Percentiles rank a stretch among this genome's conserved stretches.
Conservation (phyloP, 2,797 vertebrate species). For the Bucorvus abyssinicus region DNA sequence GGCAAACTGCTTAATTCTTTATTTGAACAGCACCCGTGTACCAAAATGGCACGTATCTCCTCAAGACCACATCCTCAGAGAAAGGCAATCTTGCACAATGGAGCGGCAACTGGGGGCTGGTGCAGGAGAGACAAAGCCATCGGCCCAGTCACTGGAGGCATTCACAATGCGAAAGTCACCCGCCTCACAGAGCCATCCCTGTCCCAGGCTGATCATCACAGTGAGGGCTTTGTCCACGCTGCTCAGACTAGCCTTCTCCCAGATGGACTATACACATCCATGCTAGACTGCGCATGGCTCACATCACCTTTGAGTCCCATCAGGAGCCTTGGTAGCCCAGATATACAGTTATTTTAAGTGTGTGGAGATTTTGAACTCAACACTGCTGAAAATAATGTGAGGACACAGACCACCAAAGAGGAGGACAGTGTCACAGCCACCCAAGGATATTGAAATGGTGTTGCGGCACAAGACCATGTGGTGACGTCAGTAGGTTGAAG, state of each 20-base stretch:
- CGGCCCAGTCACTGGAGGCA: neutral
- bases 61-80: neutral
- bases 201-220: neutral
- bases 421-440: neutral
- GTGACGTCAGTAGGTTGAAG: neutral
- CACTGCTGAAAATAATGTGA: neutral
- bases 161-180: neutral
- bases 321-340: neutral
- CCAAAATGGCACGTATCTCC: neutral
- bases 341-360: neutral
- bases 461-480: accelerated
- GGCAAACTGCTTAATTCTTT: neutral
- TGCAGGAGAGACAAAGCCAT: neutral
- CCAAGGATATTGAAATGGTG: neutral
- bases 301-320: neutral
- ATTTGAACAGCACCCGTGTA: neutral
- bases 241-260: neutral
- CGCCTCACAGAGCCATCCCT: neutral
- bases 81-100: neutral
- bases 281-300: neutral
- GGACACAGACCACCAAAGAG: neutral
- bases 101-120: neutral
- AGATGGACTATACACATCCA: neutral
- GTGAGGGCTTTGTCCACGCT: neutral
- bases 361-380: neutral